Evolutionary conservation across 2,888 invertebrate genomes (phyloP), one percentile per base, ranked within the genome.

Genomic region (Amphipyra tragopoginis): DNA sequence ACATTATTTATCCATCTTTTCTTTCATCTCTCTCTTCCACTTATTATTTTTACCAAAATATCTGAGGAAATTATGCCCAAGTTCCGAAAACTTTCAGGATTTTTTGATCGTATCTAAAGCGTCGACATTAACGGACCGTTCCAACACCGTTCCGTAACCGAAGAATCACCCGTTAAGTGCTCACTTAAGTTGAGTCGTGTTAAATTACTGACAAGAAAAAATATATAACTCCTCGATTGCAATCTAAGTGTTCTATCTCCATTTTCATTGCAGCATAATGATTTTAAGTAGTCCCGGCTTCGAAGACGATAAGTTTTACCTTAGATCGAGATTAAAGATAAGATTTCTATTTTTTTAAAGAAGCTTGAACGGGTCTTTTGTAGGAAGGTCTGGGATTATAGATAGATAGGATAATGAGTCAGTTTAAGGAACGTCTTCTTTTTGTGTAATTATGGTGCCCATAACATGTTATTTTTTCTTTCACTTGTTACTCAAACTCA

Each of bases 111-210:
- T 57, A 60, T 67, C 67, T 26, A 80, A 79, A 50, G 45, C 44
- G n/a, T 11, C 15, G 49, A 54, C 67, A 59, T 61, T 65, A 65
- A 73, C 64, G 64, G 53, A 78, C 49, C 42, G 48, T 47, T 58
- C 54, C 61, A 62, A 73, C 78, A 78, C 77, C 74, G 77, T 63
- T 68, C 68, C 61, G 86, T 84, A 85, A 85, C 86, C 78, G 81
- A 84, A 89, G 84, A 83, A 84, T 82, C 80, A 89, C 87, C 86
- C 86, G 87, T 87, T 89, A 85, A 86, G 88, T 86, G 86, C 88
- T 87, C 90, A 88, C 90, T 91, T 88, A 86, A 86, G 85, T 83
- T 72, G 80, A 86, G 82, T 82, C 86, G 85, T 83, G 85, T 91
- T 85, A 88, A 90, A 90, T 91, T 91, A 90, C 90, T 68, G 65